phyloP scores from a whole-genome alignment of 2,888 invertebrate genomes.

The Hemicrepidius hirtus region DNA sequence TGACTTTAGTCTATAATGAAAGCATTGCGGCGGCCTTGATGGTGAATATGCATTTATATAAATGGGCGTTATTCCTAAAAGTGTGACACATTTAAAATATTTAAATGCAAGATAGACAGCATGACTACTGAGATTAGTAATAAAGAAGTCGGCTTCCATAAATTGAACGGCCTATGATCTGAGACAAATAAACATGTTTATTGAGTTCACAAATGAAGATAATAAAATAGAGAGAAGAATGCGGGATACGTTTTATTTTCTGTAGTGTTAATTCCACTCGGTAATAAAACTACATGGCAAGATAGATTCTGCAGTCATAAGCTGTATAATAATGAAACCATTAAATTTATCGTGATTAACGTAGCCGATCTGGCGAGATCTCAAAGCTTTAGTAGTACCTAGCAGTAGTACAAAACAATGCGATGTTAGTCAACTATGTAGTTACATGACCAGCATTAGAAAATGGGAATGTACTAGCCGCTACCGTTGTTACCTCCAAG shows the following conservation, averaged over 20 bases:
- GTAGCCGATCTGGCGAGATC: slow-evolving; percentile 62
- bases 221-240: slow-evolving; percentile 47
- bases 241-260: slow-evolving; percentile 50
- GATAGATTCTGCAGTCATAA: slow-evolving; percentile 63
- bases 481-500: slow-evolving; percentile 62
- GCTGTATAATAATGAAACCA: slow-evolving; percentile 66
- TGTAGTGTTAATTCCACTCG: slow-evolving; percentile 62
- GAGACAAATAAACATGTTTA: slow-evolving; percentile 49
- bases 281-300: slow-evolving; percentile 61
- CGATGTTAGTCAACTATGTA: slow-evolving; percentile 59
- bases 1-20: slow-evolving; percentile 18
- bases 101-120: slow-evolving; percentile 39
- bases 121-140: slow-evolving; percentile 32
- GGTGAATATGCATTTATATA: slow-evolving; percentile 30
- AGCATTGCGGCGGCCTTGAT: slow-evolving; percentile 25
- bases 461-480: slow-evolving; percentile 59
- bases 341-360: slow-evolving; percentile 66
- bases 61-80: slow-evolving; percentile 21
- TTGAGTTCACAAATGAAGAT: slow-evolving; percentile 49
- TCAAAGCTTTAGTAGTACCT: slow-evolving; percentile 52
- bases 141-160: slow-evolving; percentile 34
- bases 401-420: slow-evolving; percentile 59
- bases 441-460: slow-evolving; percentile 56
- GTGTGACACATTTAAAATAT: slow-evolving; percentile 39
- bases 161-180: slow-evolving; percentile 36